Evolutionary conservation across 2,797 vertebrate species (phyloP), one percentile per base, ranked within the genome.

Genomic region (Cossypha heuglini): DNA sequence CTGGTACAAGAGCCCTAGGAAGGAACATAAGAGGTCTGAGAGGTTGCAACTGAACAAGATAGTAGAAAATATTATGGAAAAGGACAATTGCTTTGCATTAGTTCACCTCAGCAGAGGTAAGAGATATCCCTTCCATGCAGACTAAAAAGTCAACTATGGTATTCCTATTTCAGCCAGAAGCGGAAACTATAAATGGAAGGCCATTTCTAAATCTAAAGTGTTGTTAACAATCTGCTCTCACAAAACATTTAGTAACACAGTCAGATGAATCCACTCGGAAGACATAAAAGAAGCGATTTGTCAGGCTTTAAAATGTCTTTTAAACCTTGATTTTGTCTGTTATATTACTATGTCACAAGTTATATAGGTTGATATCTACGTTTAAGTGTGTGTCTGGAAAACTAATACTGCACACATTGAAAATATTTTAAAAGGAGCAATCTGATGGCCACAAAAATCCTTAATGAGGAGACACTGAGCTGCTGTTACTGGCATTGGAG

Each of bases 1-100:
- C 97, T 99, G 99, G 96, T 99, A 99, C 73, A 99, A 97, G 96
- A 99, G 98, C 29, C 97, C 99, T 99, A 93, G 40, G 96, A 97
- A 37, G 93, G 54, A 97, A 94, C 31, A 42, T 2, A 25, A 89
- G 49, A 66, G 49, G 28, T 88, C 33, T 84, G 54, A 93, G 63
- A 93, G 40, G 29, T 49, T 55, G 48, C 35, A 74, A 48, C 24
- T 80, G 55, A 86, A 88, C 3, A 3, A 31, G 31, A 55, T 6
- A 28, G 54, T 49, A 38, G 15, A 45, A 61, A 51, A 20, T 57
- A n/a, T 2, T 45, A n/a, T 54, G 28, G 43, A 64, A 74, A 72
- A 73, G n/a, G 28, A 21, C 55, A 49, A 26, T 38, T 71, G 61
- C 11, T 57, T 66, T 81, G 66, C 25, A 33, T n/a, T 49, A n/a